phyloP scores from a whole-genome alignment of 2,113 vertebrate genomes.

The Burhinus bistriatus region DNA sequence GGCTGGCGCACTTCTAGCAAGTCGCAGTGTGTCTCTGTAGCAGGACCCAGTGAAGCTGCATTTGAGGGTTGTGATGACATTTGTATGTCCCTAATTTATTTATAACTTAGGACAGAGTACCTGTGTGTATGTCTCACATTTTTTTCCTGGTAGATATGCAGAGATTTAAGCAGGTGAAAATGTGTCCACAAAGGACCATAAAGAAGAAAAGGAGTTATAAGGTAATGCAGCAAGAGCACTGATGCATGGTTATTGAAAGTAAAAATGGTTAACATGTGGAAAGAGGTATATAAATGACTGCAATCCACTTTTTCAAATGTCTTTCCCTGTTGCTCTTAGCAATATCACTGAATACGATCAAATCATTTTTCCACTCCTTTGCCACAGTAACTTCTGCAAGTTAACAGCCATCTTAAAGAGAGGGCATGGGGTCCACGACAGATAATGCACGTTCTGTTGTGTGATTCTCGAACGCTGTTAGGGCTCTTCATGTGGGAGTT shows the following conservation, averaged over 20 bases:
- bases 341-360: constrained; percentile 54
- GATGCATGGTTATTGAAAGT: constrained; percentile 69
- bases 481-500: background rate
- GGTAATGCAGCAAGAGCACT: constrained; percentile 61
- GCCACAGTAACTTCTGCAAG: constrained; percentile 40
- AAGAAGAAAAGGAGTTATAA: constrained; percentile 66
- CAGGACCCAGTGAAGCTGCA: background rate
- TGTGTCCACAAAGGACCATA: constrained; percentile 65
- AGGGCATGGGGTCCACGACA: background rate
- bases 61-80: constrained; percentile 27
- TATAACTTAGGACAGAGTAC: constrained; percentile 1
- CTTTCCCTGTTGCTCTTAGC: constrained; percentile 58
- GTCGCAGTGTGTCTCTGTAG: background rate
- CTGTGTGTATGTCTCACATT: background rate
- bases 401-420: constrained; percentile 48
- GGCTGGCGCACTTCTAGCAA: background rate
- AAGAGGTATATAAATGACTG: constrained; percentile 65
- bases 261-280: constrained; percentile 66
- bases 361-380: constrained; percentile 59
- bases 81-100: constrained; percentile 43
- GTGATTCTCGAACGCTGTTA: background rate
- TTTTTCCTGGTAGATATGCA: constrained; percentile 20
- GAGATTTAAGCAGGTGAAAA: constrained; percentile 61
- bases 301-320: constrained; percentile 62
- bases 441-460: background rate